Percentiles rank a stretch among this genome's conserved stretches.
Conservation (phyloP, 2,797 vertebrate species). For the Phoeniculus purpureus region DNA sequence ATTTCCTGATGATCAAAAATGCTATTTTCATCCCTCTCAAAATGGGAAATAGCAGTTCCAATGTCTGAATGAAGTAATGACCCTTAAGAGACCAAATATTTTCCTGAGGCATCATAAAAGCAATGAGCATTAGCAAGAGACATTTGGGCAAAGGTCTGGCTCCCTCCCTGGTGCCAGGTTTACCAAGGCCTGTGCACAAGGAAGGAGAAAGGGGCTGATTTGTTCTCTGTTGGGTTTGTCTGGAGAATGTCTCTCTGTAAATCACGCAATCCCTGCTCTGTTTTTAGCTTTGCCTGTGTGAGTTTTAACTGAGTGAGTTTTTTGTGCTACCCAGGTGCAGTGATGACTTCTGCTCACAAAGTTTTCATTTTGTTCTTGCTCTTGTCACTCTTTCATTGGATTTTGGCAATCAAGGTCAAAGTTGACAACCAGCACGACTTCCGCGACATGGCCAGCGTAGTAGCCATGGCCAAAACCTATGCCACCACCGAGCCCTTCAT, state of each 20-base stretch:
- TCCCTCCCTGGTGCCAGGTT: neutral
- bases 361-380: slow-evolving; percentile 1
- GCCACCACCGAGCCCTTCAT: slow-evolving; percentile 92
- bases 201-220: neutral
- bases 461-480: slow-evolving; percentile 93
- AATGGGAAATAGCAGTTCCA: neutral
- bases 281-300: neutral
- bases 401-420: slow-evolving; percentile 85
- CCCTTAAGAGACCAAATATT: neutral
- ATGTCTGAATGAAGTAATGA: neutral
- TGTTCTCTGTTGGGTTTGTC: neutral
- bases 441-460: slow-evolving; percentile 95
- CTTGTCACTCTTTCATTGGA: slow-evolving; percentile 2
- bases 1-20: slow-evolving; percentile 11
- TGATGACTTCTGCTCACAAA: neutral
- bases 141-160: neutral
- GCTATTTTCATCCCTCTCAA: neutral
- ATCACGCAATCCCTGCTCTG: neutral
- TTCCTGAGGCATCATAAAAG: neutral
- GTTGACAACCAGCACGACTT: slow-evolving; percentile 94
- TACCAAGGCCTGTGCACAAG: neutral
- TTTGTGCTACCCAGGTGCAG: neutral
- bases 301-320: neutral
- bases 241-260: neutral
- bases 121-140: neutral